Evolutionary conservation across 2,113 vertebrate genomes (phyloP).

Genomic region (Cyprinus carpio): DNA sequence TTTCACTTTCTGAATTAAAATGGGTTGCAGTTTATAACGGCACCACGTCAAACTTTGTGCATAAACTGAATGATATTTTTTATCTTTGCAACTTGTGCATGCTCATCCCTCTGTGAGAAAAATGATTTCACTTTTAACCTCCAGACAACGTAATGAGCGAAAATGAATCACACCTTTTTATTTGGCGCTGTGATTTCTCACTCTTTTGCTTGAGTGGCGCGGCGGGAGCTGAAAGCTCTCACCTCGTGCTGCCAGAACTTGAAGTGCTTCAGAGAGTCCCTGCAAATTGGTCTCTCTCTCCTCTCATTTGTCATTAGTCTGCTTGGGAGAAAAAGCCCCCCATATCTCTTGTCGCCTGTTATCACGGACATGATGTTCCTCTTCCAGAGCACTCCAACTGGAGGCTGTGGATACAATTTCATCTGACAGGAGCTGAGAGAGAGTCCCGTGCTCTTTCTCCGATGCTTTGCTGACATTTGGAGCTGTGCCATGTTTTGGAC

Average conservation of each 20-base stretch:
- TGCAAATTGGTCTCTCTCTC: constrained; percentile 34
- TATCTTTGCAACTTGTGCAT: background rate
- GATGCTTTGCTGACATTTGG: background rate
- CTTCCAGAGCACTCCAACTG: constrained; percentile 30
- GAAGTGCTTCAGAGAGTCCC: constrained; percentile 34
- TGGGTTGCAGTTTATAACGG: background rate
- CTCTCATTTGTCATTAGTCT: constrained; percentile 15
- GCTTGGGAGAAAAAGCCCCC: constrained; percentile 34
- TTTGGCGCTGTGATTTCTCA: constrained; percentile 16
- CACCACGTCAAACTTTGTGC: background rate
- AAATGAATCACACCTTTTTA: constrained; percentile 37
- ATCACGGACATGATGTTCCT: constrained; percentile 31
- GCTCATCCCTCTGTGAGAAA: background rate
- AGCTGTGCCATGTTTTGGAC: background rate
- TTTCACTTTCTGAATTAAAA: background rate
- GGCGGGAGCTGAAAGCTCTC: constrained; percentile 5
- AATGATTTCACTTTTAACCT: constrained; percentile 22
- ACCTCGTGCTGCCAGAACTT: constrained; percentile 20
- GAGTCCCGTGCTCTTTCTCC: background rate
- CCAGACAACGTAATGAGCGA: constrained; percentile 24
- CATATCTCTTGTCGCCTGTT: constrained; percentile 23
- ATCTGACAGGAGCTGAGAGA: background rate
- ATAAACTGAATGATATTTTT: background rate
- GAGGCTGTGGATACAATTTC: constrained; percentile 15
- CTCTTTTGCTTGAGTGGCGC: constrained; percentile 6